These are phyloP conservation scores for Petaurus breviceps DNA, from an alignment of 2,113 vertebrate species.

Conservation along the genomic window DNA sequence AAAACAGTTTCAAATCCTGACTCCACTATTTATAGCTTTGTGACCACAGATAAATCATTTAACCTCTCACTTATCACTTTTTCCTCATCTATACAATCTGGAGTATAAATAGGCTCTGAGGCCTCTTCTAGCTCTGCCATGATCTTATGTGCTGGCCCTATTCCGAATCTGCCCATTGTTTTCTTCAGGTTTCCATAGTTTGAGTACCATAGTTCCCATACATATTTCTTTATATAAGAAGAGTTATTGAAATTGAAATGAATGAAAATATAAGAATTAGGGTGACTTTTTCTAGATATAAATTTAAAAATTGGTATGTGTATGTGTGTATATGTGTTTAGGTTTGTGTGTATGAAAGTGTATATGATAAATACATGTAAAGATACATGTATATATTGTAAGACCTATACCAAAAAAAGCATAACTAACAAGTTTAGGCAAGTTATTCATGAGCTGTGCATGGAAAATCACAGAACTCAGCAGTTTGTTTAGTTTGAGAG, in stretches of 20 bases:
- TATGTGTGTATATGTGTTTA: background rate
- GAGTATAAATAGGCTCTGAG: background rate
- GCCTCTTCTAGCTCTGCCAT: background rate
- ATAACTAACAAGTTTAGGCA: background rate
- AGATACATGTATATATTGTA: background rate
- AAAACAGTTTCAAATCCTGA: too few relatives aligned
- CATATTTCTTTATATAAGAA: background rate
- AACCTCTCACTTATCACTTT: background rate
- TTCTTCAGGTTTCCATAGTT: background rate
- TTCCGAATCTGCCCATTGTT: background rate
- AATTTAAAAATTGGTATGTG: background rate
- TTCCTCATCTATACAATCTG: background rate
- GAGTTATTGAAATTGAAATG: background rate
- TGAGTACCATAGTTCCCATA: background rate
- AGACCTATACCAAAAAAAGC: background rate
- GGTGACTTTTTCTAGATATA: background rate
- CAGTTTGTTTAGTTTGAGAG: background rate
- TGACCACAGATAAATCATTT: background rate
- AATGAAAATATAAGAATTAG: background rate
- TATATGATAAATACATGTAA: background rate
- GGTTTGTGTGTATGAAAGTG: background rate
- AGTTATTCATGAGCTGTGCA: background rate
- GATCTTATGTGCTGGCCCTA: background rate
- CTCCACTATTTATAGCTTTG: background rate
- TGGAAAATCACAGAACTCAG: background rate